A percentile compares a stretch with the other conserved stretches of the same genome.
These are phyloP conservation scores for Cochlearius cochlearius DNA, from an alignment of 2,113 vertebrate genomes.

Conservation along the genomic window DNA sequence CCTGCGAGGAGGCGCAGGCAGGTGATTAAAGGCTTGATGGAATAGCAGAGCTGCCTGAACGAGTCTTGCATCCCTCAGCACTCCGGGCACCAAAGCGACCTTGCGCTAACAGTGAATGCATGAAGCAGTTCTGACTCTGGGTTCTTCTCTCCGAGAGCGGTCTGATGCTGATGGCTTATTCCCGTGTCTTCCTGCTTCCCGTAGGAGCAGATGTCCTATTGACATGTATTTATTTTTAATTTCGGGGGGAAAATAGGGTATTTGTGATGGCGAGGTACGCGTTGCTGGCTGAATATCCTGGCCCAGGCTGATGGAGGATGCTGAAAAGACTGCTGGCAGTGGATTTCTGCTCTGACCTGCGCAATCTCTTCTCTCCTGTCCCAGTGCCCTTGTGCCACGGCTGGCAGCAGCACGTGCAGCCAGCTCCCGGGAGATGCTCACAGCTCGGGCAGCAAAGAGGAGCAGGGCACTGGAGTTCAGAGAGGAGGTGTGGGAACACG, in stretches of 20 bases:
- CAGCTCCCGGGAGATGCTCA: not conserved
- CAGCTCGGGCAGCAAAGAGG: not conserved
- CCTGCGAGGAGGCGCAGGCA: not conserved
- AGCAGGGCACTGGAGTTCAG: not conserved
- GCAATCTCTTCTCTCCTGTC: not conserved
- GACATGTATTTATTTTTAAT: not conserved
- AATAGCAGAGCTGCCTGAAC: not conserved
- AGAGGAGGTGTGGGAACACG: not conserved
- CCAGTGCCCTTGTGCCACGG: not conserved
- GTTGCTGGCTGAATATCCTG: accelerated
- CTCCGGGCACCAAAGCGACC: not conserved
- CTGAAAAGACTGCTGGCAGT: not conserved
- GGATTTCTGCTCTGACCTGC: not conserved
- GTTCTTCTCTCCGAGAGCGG: not conserved
- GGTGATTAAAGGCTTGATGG: not conserved
- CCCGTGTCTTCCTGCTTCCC: not conserved
- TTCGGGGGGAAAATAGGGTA: accelerated
- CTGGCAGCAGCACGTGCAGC: not conserved
- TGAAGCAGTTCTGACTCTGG: not conserved
- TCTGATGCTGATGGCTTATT: not conserved
- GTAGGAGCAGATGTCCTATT: not conserved
- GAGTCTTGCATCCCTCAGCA: not conserved
- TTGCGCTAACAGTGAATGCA: not conserved
- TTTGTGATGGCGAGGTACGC: not conserved
- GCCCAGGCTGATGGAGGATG: accelerated